Conservation (phyloP, 2,113 vertebrate genomes). For the Gopherus flavomarginatus region DNA sequence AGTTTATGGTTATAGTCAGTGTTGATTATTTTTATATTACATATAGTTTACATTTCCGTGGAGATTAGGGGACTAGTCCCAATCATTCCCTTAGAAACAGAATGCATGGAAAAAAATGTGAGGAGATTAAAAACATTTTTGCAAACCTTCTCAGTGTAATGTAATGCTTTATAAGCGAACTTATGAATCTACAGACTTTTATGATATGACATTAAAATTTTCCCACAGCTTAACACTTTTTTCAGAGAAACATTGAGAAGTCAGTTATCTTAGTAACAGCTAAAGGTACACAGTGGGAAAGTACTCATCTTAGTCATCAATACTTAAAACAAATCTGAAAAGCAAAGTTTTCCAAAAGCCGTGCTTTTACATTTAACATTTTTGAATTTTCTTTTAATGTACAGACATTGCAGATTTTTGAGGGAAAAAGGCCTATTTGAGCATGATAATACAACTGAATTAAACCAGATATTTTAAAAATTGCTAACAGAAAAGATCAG, state of each 20-base stretch:
- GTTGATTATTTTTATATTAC: background rate
- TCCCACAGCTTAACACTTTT: slow-evolving; percentile 12
- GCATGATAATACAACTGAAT: slow-evolving; percentile 13
- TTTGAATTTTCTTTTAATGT: slow-evolving; percentile 26
- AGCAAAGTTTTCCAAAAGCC: slow-evolving; percentile 10
- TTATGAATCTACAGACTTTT: slow-evolving; percentile 7
- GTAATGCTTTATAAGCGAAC: slow-evolving; percentile 5
- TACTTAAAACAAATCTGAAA: slow-evolving; percentile 25
- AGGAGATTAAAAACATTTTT: slow-evolving; percentile 14
- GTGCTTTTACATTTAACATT: background rate
- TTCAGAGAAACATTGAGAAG: slow-evolving; percentile 32
- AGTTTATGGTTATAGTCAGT: background rate
- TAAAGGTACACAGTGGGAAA: slow-evolving; percentile 71
- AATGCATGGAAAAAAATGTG: background rate
- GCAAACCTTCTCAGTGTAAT: background rate
- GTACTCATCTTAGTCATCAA: background rate
- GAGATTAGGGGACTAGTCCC: background rate
- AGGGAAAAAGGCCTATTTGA: slow-evolving; percentile 24
- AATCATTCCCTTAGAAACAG: background rate
- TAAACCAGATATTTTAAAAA: slow-evolving; percentile 19
- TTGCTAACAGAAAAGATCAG: slow-evolving; percentile 9
- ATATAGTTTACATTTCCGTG: background rate
- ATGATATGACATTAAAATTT: slow-evolving; percentile 4
- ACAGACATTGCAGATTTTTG: background rate
- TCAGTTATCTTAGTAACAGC: slow-evolving; percentile 59